Base-by-base conservation (phyloP, 2,888 invertebrate species). In the Blomia tropicalis region DNA sequence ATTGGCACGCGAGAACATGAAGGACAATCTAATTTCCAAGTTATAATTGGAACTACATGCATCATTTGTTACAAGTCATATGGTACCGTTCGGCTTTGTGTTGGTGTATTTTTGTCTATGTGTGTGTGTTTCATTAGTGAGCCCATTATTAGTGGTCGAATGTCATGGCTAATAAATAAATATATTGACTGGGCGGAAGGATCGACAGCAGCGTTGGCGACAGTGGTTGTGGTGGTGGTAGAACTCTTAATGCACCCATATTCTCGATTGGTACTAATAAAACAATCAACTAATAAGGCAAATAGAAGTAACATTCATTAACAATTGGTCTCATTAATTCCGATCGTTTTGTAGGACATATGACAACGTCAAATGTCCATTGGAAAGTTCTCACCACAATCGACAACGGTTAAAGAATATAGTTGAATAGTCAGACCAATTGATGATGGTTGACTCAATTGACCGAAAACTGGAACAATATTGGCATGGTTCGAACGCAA, bases 31-130 rank as follows among this genome's bases (percentile, higher is more conserved):
- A 47, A 47, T 47, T 47, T 47, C 51, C 51, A 3, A 30, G 56
- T 56, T 17, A 56, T 56, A 56, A 56, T 56, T 56, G 56, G 56
- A 23, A 56, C 11, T 27, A n/a, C n/a, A 56, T 56, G 56, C 56
- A 56, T 56, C 56, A 56, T 56, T 56, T 56, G 29, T 56, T 22
- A 56, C 29, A 56, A 56, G 29, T 2, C 25, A 2, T 25, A 56
- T 56, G n/a, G n/a, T n/a, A n/a, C n/a, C n/a, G n/a, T n/a, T n/a
- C n/a, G n/a, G n/a, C n/a, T n/a, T n/a, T n/a, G n/a, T n/a, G n/a
- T n/a, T n/a, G n/a, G n/a, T n/a, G n/a, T n/a, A n/a, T n/a, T n/a
- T n/a, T n/a, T n/a, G n/a, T n/a, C n/a, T n/a, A n/a, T n/a, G n/a
- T n/a, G n/a, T n/a, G n/a, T 27, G 56, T 22, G 19, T 19, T 54